Conservation (phyloP, 2,113 vertebrate species). For the Tragulus kanchil region DNA sequence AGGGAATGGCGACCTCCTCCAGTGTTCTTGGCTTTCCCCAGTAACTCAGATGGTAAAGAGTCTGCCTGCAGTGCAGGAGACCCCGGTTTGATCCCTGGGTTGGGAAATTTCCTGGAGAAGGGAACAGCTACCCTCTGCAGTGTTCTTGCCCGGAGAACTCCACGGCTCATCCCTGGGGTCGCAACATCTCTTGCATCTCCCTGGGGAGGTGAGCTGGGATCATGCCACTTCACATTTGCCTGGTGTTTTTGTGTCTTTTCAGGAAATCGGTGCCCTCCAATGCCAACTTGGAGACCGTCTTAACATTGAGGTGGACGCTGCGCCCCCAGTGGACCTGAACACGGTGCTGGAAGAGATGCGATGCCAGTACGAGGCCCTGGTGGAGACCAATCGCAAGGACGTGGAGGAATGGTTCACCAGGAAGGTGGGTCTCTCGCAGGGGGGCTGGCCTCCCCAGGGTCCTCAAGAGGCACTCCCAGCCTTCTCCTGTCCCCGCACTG, state of each 20-base stretch:
- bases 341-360: slow-evolving; percentile 90
- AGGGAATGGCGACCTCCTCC: no score
- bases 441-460: not conserved
- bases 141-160: no score
- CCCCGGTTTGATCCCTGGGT: no score
- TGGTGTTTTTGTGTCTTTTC: slow-evolving; percentile 55
- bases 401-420: slow-evolving; percentile 94
- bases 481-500: not conserved
- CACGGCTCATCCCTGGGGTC: no score
- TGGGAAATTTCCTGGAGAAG: no score
- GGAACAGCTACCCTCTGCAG: no score
- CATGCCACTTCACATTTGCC: not conserved
- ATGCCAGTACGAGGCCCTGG: slow-evolving; percentile 91
- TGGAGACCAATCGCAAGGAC: slow-evolving; percentile 92
- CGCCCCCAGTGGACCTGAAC: slow-evolving; percentile 87
- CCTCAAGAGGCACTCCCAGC: rapidly evolving
- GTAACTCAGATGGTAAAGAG: no score
- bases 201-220: not conserved
- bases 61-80: no score
- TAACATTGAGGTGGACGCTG: slow-evolving; percentile 89
- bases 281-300: slow-evolving; percentile 87
- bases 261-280: slow-evolving; percentile 86
- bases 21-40: no score
- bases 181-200: not conserved
- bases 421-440: slow-evolving; percentile 89